Evolutionary conservation across 2,113 vertebrate genomes (phyloP).

Genomic region (Oncorhynchus gorbuscha): DNA sequence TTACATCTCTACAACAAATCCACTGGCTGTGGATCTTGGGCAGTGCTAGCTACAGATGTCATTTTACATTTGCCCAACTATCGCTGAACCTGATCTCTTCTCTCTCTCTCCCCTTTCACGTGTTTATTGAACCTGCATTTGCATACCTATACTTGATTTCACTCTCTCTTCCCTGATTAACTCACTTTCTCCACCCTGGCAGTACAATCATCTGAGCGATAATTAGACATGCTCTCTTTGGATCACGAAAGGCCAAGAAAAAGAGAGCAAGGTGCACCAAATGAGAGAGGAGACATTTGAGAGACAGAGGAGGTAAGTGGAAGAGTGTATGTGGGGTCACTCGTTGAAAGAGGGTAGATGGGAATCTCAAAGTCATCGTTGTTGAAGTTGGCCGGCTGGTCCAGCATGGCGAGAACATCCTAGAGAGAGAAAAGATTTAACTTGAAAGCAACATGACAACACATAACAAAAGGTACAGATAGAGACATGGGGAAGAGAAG

Average conservation of each 20-base stretch:
- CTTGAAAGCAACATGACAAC: background rate
- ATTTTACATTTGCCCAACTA: conserved; percentile 40
- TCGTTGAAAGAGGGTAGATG: conserved; percentile 84
- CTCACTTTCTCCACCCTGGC: conserved; percentile 37
- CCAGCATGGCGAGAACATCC: conserved; percentile 87
- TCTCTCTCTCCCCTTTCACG: background rate
- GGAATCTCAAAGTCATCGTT: conserved; percentile 91
- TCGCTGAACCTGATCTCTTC: background rate
- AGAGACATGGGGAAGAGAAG: too few relatives aligned
- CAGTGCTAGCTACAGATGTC: conserved; percentile 51
- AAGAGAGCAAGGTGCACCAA: conserved; percentile 26
- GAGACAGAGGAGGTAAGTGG: background rate
- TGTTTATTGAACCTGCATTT: background rate
- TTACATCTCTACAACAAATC: conserved; percentile 47
- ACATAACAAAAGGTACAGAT: background rate
- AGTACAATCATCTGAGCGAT: conserved; percentile 39
- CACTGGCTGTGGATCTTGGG: conserved; percentile 49
- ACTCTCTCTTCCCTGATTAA: conserved; percentile 6
- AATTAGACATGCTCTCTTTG: conserved; percentile 15
- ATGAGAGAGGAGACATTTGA: conserved; percentile 21
- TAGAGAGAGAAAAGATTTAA: background rate
- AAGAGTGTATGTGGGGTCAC: conserved; percentile 47
- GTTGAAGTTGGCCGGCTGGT: conserved; percentile 87
- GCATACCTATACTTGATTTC: conserved; percentile 19
- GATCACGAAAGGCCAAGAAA: conserved; percentile 18